A percentile compares a stretch with the other conserved stretches of the same genome.
phyloP scores from a whole-genome alignment of 2,888 invertebrate species.

The Myopa testacea region DNA sequence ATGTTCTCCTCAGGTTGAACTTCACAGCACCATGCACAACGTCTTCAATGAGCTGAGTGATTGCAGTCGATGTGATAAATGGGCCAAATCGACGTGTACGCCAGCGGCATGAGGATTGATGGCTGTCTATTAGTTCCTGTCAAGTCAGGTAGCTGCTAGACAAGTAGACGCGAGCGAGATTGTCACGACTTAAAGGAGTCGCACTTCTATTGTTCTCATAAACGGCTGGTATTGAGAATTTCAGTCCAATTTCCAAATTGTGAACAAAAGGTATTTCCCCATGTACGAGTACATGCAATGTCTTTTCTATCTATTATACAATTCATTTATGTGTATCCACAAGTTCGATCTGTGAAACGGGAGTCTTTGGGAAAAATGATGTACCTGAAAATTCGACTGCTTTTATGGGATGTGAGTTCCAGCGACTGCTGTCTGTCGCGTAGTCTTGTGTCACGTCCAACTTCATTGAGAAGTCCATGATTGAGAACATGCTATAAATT shows the following conservation, averaged over 20 bases:
- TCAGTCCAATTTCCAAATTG: not conserved
- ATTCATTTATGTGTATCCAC: not conserved
- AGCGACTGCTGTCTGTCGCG: not conserved
- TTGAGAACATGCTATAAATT: slow-evolving; percentile 33
- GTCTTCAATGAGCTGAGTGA: slow-evolving; percentile 15
- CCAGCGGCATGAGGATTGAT: slow-evolving; percentile 22
- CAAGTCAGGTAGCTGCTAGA: slow-evolving; percentile 31
- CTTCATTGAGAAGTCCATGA: slow-evolving; percentile 26
- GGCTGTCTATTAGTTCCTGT: slow-evolving; percentile 27
- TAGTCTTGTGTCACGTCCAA: slow-evolving; percentile 19
- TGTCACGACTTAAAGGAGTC: slow-evolving; percentile 3
- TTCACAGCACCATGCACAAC: not conserved
- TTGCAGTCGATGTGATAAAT: slow-evolving; percentile 25
- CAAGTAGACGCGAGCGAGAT: slow-evolving; percentile 18
- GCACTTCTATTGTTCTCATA: not conserved
- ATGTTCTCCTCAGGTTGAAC: not conserved
- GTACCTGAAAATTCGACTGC: not conserved
- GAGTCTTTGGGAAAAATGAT: not conserved
- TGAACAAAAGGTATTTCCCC: too few species aligned
- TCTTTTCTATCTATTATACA: too few species aligned
- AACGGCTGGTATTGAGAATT: not conserved
- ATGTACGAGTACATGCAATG: too few species aligned
- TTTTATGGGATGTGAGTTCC: not conserved
- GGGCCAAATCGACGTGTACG: slow-evolving; percentile 4
- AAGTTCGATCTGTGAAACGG: not conserved